These are phyloP conservation scores for Clepsis dumicolana DNA, from an alignment of 2,888 invertebrate genomes.

Conservation along the genomic window DNA sequence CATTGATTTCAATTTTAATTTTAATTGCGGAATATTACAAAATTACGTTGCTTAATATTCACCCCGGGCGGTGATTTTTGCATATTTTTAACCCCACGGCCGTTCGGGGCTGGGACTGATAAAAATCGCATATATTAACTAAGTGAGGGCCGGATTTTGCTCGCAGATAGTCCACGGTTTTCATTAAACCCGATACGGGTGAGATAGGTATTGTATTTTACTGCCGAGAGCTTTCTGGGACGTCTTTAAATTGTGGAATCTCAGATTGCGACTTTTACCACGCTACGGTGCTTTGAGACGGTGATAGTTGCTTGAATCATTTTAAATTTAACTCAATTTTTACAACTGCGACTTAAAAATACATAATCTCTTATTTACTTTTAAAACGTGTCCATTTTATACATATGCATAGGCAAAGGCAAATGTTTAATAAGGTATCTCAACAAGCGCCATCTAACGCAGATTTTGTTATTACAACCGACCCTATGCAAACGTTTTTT, in stretches of 20 bases:
- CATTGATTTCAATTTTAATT: conserved; percentile 87
- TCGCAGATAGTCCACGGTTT: conserved; percentile 69
- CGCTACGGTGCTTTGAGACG: neutral
- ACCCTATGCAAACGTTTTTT: neutral
- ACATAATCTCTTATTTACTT: neutral
- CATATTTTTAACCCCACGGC: conserved; percentile 80
- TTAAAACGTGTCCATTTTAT: too few species aligned
- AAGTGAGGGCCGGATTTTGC: conserved; percentile 61
- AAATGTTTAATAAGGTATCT: neutral
- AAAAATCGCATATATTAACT: conserved; percentile 81
- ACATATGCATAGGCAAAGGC: neutral
- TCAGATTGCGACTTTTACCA: conserved; percentile 33
- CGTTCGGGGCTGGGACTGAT: conserved; percentile 60
- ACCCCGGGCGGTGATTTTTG: conserved; percentile 82
- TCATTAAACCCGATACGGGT: conserved; percentile 75
- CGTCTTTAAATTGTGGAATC: conserved; percentile 49
- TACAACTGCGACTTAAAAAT: neutral
- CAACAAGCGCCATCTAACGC: neutral
- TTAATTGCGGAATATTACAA: conserved; percentile 86
- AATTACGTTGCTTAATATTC: conserved; percentile 85
- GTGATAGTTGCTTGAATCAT: conserved; percentile 17
- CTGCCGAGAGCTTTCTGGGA: conserved; percentile 55
- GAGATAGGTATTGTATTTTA: conserved; percentile 75
- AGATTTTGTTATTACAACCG: neutral
- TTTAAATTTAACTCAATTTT: conserved; percentile 16